Evolutionary conservation across 2,797 vertebrate genomes (phyloP), one percentile per base, ranked within the genome.

Genomic region (Pipistrellus pygmaeus): DNA sequence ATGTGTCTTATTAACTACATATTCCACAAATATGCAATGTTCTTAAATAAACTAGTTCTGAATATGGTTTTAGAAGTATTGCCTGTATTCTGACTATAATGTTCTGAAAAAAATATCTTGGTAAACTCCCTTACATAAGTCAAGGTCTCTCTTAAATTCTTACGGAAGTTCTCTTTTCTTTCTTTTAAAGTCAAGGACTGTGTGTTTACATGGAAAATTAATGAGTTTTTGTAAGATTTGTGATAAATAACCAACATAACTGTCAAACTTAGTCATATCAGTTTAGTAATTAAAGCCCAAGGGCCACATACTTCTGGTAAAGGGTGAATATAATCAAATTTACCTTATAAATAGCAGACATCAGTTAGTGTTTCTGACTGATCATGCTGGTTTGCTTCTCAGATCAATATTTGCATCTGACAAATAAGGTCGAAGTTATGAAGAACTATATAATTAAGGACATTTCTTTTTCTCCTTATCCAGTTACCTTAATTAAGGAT

Each of bases 231-330:
- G 68, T 66, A 85, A 77, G 68, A 81, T 71, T 71, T 35, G 17
- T 71, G 46, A 64, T 91, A 81, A 71, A 5, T 76, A 88, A 85
- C 62, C 62, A 83, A 72, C 17, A 14, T 10, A 88, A 48, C n/a
- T 91, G 80, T 91, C 84, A 91, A 76, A 88, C 60, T 66, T 81
- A 85, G 51, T 91, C 80, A 64, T 85, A 76, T 85, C 62, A 72
- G 38, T 76, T 91, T 88, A 85, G 80, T 88, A 88, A 91, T 88
- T 85, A 32, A 93, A 88, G 84, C 60, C 80, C 73, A 93, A 81
- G 73, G 51, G 53, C 73, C 10, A n/a, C 48, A 35, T 10, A 75
- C 51, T 71, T 88, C 66, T 75, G 62, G 13, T 38, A 91, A 84
- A 88, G 51, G n/a, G 51, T 80, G 85, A 85, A 57, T 81, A 32